phyloP scores from a whole-genome alignment of 2,888 invertebrate genomes.

The Drosophila helvetica region DNA sequence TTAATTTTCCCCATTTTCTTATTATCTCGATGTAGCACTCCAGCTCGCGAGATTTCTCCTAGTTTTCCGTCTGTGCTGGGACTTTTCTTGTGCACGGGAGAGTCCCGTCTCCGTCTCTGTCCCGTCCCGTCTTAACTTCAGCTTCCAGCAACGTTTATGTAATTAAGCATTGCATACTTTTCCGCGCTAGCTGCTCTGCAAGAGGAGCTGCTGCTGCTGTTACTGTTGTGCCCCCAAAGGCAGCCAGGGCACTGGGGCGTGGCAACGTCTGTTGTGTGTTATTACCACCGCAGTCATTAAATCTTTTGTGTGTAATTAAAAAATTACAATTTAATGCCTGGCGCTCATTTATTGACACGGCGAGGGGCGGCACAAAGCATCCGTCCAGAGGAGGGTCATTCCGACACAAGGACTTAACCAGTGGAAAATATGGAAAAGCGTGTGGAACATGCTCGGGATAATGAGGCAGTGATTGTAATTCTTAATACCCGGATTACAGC shows the following conservation, averaged over 20 bases:
- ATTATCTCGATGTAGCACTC: constrained; percentile 74
- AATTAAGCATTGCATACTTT: constrained; percentile 72
- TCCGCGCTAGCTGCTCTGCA: constrained; percentile 38
- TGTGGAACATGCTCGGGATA: constrained; percentile 25
- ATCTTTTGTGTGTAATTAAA: constrained; percentile 76
- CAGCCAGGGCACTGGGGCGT: constrained; percentile 5
- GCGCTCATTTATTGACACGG: constrained; percentile 67
- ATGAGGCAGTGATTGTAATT: constrained; percentile 29
- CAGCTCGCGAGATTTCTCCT: constrained; percentile 29
- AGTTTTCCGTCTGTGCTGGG: constrained; percentile 33
- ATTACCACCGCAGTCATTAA: constrained; percentile 73
- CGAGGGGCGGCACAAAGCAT: constrained; percentile 11
- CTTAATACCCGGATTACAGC: constrained; percentile 17
- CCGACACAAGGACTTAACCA: constrained; percentile 14
- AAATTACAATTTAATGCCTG: constrained; percentile 77
- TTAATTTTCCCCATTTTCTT: constrained; percentile 79
- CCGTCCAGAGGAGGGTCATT: constrained; percentile 1
- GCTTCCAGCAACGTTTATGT: constrained; percentile 63
- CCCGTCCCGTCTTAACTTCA: constrained; percentile 16
- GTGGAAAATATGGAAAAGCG: constrained; percentile 27
- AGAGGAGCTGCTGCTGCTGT: neutral
- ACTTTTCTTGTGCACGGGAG: neutral
- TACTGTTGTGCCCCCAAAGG: neutral
- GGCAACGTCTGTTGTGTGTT: constrained; percentile 65
- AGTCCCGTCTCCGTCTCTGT: neutral